Percentiles rank a stretch among this genome's conserved stretches.
Evolutionary conservation across 2,888 invertebrate genomes (phyloP).

Genomic region (Vandiemenella viatica): DNA sequence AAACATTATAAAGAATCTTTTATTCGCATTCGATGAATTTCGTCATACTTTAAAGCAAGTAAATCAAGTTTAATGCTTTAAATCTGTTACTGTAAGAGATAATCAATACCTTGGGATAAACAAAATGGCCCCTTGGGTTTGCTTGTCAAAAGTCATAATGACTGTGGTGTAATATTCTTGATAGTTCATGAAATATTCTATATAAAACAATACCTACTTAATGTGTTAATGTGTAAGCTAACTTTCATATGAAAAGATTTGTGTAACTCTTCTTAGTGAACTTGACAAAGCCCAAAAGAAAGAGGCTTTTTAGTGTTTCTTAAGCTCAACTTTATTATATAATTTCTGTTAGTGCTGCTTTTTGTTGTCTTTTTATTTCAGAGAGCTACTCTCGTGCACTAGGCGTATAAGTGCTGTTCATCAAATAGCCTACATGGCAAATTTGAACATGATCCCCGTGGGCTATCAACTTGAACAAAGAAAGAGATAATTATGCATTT

Average conservation of each 20-base stretch:
- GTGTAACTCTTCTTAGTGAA: not conserved
- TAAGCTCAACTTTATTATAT: not conserved
- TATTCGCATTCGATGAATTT: no score
- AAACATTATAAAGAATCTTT: no score
- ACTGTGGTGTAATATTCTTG: not conserved
- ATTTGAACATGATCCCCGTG: slow-evolving; percentile 7
- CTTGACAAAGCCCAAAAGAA: not conserved
- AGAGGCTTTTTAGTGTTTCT: not conserved
- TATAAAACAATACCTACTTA: no score
- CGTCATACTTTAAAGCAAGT: no score
- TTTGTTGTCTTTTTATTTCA: slow-evolving; percentile 18
- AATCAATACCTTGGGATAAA: slow-evolving; percentile 17
- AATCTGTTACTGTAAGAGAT: slow-evolving; percentile 11
- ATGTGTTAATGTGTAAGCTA: no score
- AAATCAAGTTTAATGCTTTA: no score
- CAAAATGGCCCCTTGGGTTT: slow-evolving; percentile 16
- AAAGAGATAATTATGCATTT: slow-evolving; percentile 11
- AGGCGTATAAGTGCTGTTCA: slow-evolving; percentile 6
- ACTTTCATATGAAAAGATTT: not conserved
- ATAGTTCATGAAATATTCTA: not conserved
- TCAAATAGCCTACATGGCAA: slow-evolving; percentile 6
- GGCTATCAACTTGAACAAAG: slow-evolving; percentile 8
- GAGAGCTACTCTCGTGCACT: slow-evolving; percentile 14
- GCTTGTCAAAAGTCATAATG: slow-evolving; percentile 8
- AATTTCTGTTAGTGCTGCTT: slow-evolving; percentile 11